Evolutionary conservation across 2,888 invertebrate genomes (phyloP), one percentile per base, ranked within the genome.

Genomic region (Thereva unica): DNA sequence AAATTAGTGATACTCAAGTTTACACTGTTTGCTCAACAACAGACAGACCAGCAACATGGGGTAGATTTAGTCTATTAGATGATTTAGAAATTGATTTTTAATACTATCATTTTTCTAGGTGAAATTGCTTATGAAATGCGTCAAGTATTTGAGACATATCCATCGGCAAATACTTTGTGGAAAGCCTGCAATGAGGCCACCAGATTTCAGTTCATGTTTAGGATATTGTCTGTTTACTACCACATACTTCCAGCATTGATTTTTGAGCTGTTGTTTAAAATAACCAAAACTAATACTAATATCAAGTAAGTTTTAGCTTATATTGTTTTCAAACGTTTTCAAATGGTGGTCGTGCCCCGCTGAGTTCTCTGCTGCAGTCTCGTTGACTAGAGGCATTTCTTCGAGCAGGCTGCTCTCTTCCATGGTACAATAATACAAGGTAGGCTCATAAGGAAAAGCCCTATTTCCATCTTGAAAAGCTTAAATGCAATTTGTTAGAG

Each of bases 231-330:
- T 1, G 68, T 74, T 8, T 69, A 71, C 23, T 74, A 73, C 52
- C 75, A 75, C 53, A 71, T 71, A 1, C 71, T 74, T 10, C 74
- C 73, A 8, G 72, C 70, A 9, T 45, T 68, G 3, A 10, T 73
- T 2, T 71, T 69, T 7, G 73, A 74, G 12, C 72, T 5, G 56
- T 23, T 2, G 69, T 69, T 0, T 68, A 68, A 10, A 66, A 67
- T 34, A 40, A 59, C 5, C 65, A 61, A 67, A 68, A 59, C 37
- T 23, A 23, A 23, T 23, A 23, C 23, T 23, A 23, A 23, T 23
- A 23, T 23, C 23, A 23, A 23, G 23, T 23, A 23, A 23, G 23
- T 23, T 23, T 23, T 23, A 23, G 23, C 23, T 23, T 23, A 23
- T 23, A 23, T 2, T 23, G 23, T 23, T 23, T 1, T 23, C 1